Base-by-base conservation (phyloP, 1,140 invertebrate species). In the Bathynomus jamesi region DNA sequence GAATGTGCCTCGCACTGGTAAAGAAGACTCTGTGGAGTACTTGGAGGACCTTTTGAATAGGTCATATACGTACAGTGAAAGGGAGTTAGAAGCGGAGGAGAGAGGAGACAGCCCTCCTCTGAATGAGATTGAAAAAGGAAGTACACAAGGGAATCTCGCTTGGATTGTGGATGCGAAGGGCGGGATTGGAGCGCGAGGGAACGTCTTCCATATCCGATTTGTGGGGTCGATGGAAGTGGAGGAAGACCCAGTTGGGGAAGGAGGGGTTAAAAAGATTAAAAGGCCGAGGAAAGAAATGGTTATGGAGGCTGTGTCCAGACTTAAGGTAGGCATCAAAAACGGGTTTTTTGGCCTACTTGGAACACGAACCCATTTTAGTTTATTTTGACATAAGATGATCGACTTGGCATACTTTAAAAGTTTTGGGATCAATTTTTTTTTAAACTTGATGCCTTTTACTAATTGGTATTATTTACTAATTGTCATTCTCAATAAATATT, bases 261-360 rank as follows among this genome's bases (percentile, higher is more conserved):
- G 82, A 82, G 87, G 87, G 81, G 84, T 87, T 71, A 86, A 88
- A 76, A 83, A 87, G 76, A 87, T 89, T 80, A 89, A 89, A 83
- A 84, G 90, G 78, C 88, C 89, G 84, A 92, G 91, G 88, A 92
- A 92, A 86, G 88, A 90, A 84, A 92, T 92, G 88, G 95, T 96
- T 78, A 94, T 97, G 85, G 94, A 98, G 84, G 95, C 95, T 79
- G 95, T 98, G 80, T 91, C 91, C 80, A 92, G 95, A 85, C 94
- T 98, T 79, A 97, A 98, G 92, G 94, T 95, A 86, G 85, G 84
- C 81, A 68, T 70, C 62, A n/a, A n/a, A n/a, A n/a, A n/a, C n/a
- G 71, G 69, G 67, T 65, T 65, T 32, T 46, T 65, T 73, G 31
- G 66, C 62, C 10, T 32, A 62, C 61, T 67, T 69, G 67, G 72